A percentile compares a stretch with the other conserved stretches of the same genome.
phyloP scores from a whole-genome alignment of 2,113 vertebrate species.

The Athene noctua region DNA sequence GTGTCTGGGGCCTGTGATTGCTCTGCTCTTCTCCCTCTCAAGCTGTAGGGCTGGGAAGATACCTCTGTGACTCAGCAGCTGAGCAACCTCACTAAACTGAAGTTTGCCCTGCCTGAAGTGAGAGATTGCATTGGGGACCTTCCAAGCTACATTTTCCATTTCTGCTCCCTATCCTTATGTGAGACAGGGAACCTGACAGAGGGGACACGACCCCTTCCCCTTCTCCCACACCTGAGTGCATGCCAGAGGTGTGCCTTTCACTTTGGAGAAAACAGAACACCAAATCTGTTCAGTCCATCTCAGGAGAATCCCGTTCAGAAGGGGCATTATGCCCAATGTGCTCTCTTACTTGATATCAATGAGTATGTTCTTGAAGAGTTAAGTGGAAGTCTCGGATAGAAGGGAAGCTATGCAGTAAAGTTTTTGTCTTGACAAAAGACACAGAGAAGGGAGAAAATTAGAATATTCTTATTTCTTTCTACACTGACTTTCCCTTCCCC shows the following conservation, averaged over 20 bases:
- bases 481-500: neutral
- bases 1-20: neutral
- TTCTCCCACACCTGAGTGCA: neutral
- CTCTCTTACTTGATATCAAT: neutral
- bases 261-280: neutral
- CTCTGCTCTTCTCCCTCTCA: neutral
- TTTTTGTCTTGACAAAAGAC: neutral
- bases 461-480: neutral
- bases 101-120: neutral
- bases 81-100: neutral
- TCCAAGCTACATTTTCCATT: neutral
- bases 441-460: neutral
- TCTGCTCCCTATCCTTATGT: neutral
- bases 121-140: neutral
- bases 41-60: neutral
- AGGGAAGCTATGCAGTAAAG: neutral
- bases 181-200: neutral
- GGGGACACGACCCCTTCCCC: fast-evolving
- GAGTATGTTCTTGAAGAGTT: neutral
- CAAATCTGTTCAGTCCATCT: neutral
- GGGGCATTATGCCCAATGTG: neutral
- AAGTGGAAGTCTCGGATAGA: neutral
- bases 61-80: neutral
- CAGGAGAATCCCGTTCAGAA: neutral
- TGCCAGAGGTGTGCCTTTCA: neutral